Conservation (phyloP, 2,113 vertebrate genomes). For the Dolichotis patagonum region DNA sequence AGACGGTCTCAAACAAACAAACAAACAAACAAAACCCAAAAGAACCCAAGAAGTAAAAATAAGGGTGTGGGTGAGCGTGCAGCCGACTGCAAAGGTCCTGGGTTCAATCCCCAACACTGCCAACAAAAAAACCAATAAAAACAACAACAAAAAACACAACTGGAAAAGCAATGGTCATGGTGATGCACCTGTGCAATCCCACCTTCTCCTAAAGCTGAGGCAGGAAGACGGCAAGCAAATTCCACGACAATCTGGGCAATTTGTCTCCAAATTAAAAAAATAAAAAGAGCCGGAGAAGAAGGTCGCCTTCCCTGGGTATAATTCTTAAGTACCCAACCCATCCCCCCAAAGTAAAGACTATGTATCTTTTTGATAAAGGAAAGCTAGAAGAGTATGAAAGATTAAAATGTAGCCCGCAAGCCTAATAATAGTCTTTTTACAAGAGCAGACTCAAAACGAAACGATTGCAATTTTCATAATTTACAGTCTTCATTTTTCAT, state of each 20-base stretch:
- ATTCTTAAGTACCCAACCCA: background rate
- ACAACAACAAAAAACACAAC: background rate
- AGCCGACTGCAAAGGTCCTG: background rate
- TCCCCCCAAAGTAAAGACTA: background rate
- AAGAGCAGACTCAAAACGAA: background rate
- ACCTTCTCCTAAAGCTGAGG: background rate
- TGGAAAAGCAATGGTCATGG: background rate
- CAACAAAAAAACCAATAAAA: background rate
- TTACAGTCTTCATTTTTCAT: background rate
- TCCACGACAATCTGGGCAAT: background rate
- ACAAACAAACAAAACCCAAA: no score
- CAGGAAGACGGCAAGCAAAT: background rate
- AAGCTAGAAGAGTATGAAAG: background rate
- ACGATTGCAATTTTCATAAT: background rate
- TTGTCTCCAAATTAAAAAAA: background rate
- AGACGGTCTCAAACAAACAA: background rate
- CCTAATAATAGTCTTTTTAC: background rate
- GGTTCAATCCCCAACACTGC: background rate
- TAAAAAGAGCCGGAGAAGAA: background rate
- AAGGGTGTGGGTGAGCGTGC: background rate
- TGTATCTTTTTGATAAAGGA: slow-evolving; percentile 17
- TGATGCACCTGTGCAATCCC: background rate
- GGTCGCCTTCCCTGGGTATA: background rate
- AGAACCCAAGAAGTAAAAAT: no score
- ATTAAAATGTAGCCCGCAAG: background rate